These are phyloP conservation scores for Mystacides longicornis DNA, from an alignment of 2,888 invertebrate species.

Conservation along the genomic window DNA sequence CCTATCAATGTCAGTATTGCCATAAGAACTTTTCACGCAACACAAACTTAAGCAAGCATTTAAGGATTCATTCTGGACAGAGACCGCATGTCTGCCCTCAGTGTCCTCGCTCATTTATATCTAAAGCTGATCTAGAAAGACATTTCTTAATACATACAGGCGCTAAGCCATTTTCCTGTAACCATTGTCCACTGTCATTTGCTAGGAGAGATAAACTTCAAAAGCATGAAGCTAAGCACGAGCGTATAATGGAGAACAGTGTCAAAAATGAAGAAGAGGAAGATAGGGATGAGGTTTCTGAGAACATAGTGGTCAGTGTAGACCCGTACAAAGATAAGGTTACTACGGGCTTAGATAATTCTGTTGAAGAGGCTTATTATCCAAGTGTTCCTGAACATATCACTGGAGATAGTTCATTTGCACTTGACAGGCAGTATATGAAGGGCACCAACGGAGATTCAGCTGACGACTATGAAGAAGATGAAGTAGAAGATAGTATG, in stretches of 20 bases:
- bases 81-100: constrained; percentile 66
- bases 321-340: constrained; percentile 48
- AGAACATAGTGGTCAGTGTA: constrained; percentile 53
- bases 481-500: background rate
- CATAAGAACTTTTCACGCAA: constrained; percentile 69
- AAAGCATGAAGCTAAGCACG: constrained; percentile 59
- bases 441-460: constrained; percentile 30
- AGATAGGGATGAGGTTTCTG: constrained; percentile 31
- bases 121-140: constrained; percentile 57
- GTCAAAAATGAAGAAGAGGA: constrained; percentile 33
- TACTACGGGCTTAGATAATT: constrained; percentile 27
- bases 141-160: constrained; percentile 63
- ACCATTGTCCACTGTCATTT: constrained; percentile 59
- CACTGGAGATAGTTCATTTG: constrained; percentile 43
- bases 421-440: constrained; percentile 32
- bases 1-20: constrained; percentile 65
- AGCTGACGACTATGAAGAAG: background rate
- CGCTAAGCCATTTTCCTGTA: constrained; percentile 57
- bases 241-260: constrained; percentile 13
- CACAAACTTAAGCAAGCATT: constrained; percentile 69
- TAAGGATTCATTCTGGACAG: constrained; percentile 62
- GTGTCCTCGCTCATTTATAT: constrained; percentile 66
- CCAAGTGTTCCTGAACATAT: constrained; percentile 49
- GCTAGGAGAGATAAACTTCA: constrained; percentile 60
- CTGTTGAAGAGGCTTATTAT: constrained; percentile 33